Percentiles rank a stretch among this genome's conserved stretches.
Evolutionary conservation across 1,140 invertebrate species (phyloP).

Genomic region (Diuraphis noxia): DNA sequence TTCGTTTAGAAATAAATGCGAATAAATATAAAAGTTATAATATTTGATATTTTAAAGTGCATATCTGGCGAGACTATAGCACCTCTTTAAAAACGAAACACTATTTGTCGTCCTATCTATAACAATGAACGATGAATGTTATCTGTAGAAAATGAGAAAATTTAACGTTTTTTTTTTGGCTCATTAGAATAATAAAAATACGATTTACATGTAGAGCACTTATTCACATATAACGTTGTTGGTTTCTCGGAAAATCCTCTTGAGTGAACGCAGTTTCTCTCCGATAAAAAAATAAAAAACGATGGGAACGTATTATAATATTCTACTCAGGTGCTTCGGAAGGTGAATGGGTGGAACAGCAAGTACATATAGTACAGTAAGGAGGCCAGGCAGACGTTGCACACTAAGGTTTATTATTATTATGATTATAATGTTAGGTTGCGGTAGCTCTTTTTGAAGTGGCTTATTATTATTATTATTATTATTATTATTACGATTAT

Average conservation of each 20-base stretch:
- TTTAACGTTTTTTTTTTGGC: background rate
- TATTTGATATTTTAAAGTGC: background rate
- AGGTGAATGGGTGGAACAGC: background rate
- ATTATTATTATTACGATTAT: conserved; percentile 20
- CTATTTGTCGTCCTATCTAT: background rate
- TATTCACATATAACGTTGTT: background rate
- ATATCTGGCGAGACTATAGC: background rate
- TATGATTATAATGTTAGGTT: conserved; percentile 47
- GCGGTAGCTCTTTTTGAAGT: conserved; percentile 33
- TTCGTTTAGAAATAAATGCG: background rate
- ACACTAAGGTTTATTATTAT: conserved; percentile 41
- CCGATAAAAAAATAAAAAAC: background rate
- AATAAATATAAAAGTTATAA: background rate
- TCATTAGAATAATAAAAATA: background rate
- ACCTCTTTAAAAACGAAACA: background rate
- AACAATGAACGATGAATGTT: background rate
- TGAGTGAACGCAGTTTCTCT: background rate
- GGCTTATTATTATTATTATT: conserved; percentile 50
- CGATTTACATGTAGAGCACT: conserved; percentile 2
- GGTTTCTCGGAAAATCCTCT: background rate
- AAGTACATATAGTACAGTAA: conserved; percentile 2
- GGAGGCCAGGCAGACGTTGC: background rate
- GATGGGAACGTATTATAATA: background rate
- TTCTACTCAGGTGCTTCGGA: conserved; percentile 1
- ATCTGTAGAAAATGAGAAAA: background rate